Evolutionary conservation across 2,113 vertebrate species (phyloP).

Genomic region (Vimba vimba): DNA sequence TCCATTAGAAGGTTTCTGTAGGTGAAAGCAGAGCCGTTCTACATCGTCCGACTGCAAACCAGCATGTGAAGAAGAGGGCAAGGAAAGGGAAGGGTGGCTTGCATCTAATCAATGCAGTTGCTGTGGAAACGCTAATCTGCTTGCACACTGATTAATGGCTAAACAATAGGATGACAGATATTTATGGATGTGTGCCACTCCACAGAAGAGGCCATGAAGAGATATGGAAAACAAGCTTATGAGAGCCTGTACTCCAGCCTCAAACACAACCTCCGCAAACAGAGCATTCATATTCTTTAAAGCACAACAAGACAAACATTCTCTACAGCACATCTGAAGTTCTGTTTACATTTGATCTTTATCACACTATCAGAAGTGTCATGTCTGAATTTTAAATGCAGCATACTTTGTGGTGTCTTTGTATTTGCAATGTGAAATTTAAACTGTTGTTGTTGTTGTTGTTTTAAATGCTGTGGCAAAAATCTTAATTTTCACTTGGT

Average conservation of each 20-base stretch:
- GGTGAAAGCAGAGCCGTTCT: background rate
- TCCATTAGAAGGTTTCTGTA: background rate
- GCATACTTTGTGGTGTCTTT: background rate
- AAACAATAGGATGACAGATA: slow-evolving; percentile 57
- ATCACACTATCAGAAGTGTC: too few species aligned
- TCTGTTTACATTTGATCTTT: background rate
- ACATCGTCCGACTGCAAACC: background rate
- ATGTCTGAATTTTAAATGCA: background rate
- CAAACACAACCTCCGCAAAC: slow-evolving; percentile 12
- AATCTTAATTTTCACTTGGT: too few species aligned
- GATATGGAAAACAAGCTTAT: slow-evolving; percentile 49
- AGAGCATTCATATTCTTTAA: slow-evolving; percentile 24
- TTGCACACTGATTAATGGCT: slow-evolving; percentile 38
- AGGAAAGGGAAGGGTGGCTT: slow-evolving; percentile 3
- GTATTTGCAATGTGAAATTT: too few species aligned
- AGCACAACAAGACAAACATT: slow-evolving; percentile 13
- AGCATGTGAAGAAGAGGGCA: slow-evolving; percentile 20
- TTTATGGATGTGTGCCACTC: slow-evolving; percentile 58
- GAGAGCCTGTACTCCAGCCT: slow-evolving; percentile 12
- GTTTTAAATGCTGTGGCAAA: too few species aligned
- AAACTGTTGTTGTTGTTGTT: too few species aligned
- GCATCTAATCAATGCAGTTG: slow-evolving; percentile 48
- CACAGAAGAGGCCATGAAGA: slow-evolving; percentile 41
- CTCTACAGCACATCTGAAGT: background rate
- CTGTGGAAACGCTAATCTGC: slow-evolving; percentile 51